These are phyloP conservation scores for Mormyrops attenuatus DNA, from an alignment of 2,797 vertebrate species.

Conservation along the genomic window DNA sequence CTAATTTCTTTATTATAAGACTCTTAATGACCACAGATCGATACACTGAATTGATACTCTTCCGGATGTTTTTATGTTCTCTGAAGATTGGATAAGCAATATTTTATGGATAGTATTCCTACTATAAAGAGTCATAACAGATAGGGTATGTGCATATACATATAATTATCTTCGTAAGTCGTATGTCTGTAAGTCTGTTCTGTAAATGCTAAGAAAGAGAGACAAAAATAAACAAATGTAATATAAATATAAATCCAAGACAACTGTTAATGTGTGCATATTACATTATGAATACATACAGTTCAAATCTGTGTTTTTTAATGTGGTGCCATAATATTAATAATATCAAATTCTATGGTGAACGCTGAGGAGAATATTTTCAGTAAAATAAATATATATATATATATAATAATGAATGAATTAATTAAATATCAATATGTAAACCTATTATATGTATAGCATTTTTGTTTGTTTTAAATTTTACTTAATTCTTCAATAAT, in stretches of 20 bases:
- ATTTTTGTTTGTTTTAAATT: neutral
- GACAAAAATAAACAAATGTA: neutral
- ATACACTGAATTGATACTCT: neutral
- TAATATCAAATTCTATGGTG: neutral
- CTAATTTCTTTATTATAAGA: conserved; percentile 5
- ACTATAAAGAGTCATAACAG: neutral
- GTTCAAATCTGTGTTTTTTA: neutral
- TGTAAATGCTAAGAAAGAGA: neutral
- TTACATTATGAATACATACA: neutral
- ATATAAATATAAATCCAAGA: neutral
- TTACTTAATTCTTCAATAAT: neutral
- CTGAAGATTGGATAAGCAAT: neutral
- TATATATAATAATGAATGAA: neutral
- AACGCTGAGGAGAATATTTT: neutral
- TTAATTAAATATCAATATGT: neutral
- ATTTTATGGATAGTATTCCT: neutral
- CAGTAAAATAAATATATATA: neutral
- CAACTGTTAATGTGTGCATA: neutral
- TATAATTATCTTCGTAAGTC: neutral
- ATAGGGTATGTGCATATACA: neutral
- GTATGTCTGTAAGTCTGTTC: neutral
- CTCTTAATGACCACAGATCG: neutral
- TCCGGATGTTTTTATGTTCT: neutral
- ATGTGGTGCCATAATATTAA: neutral
- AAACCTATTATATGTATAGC: neutral